These are phyloP conservation scores for Meda fulgida DNA, from an alignment of 2,797 vertebrate genomes.

Conservation along the genomic window DNA sequence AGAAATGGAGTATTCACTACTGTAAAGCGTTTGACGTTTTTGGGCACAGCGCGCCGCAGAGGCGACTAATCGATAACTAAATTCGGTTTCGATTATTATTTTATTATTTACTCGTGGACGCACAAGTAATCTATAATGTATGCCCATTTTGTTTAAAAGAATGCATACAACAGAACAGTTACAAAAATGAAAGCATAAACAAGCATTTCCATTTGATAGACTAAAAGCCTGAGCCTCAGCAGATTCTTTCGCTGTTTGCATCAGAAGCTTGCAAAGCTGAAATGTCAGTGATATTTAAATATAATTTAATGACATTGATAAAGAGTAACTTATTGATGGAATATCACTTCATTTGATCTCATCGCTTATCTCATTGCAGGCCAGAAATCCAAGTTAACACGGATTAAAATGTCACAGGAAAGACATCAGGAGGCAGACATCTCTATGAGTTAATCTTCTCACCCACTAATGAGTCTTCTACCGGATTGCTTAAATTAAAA, in stretches of 20 bases:
- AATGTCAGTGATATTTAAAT: conserved; percentile 7
- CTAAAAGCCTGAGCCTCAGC: background rate
- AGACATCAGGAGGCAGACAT: conserved; percentile 77
- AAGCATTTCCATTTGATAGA: background rate
- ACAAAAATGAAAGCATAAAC: background rate
- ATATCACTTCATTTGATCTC: conserved; percentile 65
- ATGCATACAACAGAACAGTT: conserved; percentile 7
- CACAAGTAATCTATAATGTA: background rate
- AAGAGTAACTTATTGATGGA: conserved; percentile 44
- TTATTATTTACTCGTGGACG: background rate
- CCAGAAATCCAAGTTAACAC: conserved; percentile 79
- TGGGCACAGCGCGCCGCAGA: too few species aligned
- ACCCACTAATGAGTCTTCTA: conserved; percentile 81
- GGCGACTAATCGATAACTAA: too few species aligned
- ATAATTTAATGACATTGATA: background rate
- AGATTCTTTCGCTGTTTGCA: background rate
- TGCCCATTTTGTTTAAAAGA: background rate
- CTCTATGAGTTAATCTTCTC: conserved; percentile 76
- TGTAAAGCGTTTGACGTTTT: too few species aligned
- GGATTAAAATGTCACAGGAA: conserved; percentile 73
- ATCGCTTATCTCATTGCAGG: conserved; percentile 72
- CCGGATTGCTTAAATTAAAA: conserved; percentile 83
- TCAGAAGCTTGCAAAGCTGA: background rate
- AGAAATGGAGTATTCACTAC: too few species aligned
- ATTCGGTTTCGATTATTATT: too few species aligned